These are phyloP conservation scores for Montipora capricornis DNA, from an alignment of 64 coral and sea anemone genomes.

Conservation along the genomic window DNA sequence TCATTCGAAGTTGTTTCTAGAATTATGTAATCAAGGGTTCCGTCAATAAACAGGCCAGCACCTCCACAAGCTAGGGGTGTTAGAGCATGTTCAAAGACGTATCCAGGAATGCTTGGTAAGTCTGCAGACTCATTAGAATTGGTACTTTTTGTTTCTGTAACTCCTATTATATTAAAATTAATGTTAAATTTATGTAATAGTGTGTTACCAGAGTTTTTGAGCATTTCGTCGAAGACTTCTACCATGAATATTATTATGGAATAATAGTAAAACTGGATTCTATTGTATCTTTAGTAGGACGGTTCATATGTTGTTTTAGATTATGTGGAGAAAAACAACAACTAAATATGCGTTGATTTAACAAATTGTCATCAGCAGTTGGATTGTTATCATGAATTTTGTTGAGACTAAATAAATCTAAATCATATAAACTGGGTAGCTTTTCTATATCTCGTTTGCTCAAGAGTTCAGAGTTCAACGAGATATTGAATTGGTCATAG, in stretches of 20 bases:
- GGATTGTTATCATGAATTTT: no score
- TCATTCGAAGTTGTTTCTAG: no score
- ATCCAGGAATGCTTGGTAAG: no score
- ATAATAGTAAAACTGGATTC: neutral
- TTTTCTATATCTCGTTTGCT: slow-evolving; percentile 22
- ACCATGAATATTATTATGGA: slow-evolving; percentile 15
- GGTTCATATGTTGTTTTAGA: no score
- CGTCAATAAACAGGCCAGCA: no score
- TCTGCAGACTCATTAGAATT: no score
- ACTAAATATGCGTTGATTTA: no score
- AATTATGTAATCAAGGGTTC: no score
- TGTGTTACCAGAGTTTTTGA: slow-evolving; percentile 18
- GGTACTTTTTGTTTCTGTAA: slow-evolving; percentile 37
- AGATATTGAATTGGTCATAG: slow-evolving; percentile 45
- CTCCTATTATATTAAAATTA: slow-evolving; percentile 21
- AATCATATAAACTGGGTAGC: neutral
- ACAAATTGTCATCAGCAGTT: no score
- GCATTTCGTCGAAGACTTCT: slow-evolving; percentile 26
- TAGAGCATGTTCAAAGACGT: slow-evolving; percentile 4
- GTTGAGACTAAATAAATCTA: no score
- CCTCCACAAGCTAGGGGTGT: slow-evolving; percentile 7
- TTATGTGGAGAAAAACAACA: no score
- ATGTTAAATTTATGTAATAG: neutral
- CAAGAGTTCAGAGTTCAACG: neutral
- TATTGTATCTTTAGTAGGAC: no score